Percentiles rank a stretch among this genome's conserved stretches.
phyloP scores from a whole-genome alignment of 2,888 invertebrate genomes.

The Anorthoa munda region DNA sequence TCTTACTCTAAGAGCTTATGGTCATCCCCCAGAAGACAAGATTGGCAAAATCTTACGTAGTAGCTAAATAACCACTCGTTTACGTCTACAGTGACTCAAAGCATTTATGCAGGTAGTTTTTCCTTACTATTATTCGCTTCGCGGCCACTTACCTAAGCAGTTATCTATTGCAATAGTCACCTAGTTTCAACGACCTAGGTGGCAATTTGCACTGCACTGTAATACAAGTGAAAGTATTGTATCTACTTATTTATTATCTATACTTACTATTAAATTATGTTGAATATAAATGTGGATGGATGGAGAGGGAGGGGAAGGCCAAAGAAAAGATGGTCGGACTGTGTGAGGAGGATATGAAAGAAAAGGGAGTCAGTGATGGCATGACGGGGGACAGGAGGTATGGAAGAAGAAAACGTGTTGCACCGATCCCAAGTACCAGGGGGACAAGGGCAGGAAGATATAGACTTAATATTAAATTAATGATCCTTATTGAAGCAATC shows the following conservation, averaged over 20 bases:
- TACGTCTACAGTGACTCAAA: not conserved
- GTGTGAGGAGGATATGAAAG: too few species aligned
- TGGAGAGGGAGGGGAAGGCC: too few species aligned
- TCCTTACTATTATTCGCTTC: not conserved
- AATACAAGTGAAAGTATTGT: slow-evolving; percentile 41
- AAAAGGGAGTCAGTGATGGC: too few species aligned
- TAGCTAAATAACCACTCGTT: not conserved
- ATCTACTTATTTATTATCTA: not conserved
- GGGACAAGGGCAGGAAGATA: too few species aligned
- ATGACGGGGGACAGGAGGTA: too few species aligned
- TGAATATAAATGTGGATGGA: too few species aligned
- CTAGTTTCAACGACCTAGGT: slow-evolving; percentile 40
- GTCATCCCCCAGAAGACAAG: too few species aligned
- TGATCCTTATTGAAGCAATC: not conserved
- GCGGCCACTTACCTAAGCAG: not conserved
- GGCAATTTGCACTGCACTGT: slow-evolving; percentile 4
- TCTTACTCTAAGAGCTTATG: too few species aligned
- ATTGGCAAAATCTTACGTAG: not conserved
- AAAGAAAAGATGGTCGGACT: too few species aligned
- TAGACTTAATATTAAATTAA: too few species aligned
- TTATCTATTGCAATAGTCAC: slow-evolving; percentile 22
- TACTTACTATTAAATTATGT: not conserved
- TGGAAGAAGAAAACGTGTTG: too few species aligned
- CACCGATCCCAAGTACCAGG: too few species aligned
- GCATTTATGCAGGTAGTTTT: not conserved